Evolutionary conservation across 2,797 vertebrate species (phyloP).

Genomic region (Pseudotriccus pelzelni): DNA sequence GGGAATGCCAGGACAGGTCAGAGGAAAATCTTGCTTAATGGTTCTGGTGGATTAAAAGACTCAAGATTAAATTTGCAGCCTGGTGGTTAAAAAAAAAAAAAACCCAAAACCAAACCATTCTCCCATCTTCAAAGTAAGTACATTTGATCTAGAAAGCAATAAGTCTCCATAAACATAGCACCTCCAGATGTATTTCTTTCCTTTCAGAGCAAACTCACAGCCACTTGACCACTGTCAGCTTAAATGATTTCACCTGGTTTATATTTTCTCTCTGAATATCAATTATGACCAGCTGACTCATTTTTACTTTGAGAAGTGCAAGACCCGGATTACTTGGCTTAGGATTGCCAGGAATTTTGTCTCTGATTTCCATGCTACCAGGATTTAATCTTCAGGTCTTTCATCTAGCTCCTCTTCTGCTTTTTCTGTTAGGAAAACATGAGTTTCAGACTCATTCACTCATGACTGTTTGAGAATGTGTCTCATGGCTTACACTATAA

Average conservation of each 20-base stretch:
- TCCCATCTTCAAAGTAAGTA: background rate
- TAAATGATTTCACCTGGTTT: slow-evolving; percentile 16
- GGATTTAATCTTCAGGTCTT: background rate
- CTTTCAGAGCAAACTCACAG: background rate
- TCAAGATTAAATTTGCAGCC: background rate
- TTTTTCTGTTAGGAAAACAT: background rate
- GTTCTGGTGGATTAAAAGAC: background rate
- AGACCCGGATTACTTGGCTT: background rate
- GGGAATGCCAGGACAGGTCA: background rate
- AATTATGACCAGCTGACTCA: background rate
- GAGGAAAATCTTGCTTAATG: background rate
- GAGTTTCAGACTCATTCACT: background rate
- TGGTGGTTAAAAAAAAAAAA: background rate
- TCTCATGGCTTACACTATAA: background rate
- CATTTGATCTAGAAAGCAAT: background rate
- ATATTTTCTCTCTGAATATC: background rate
- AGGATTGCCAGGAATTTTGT: background rate
- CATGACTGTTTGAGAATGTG: background rate
- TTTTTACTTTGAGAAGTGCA: background rate
- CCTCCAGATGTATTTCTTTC: background rate
- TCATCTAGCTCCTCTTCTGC: background rate
- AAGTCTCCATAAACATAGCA: background rate
- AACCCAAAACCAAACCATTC: background rate
- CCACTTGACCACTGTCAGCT: background rate
- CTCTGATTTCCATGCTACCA: background rate